Conservation (phyloP, 1,140 invertebrate species). For the Drosophila cardini region DNA sequence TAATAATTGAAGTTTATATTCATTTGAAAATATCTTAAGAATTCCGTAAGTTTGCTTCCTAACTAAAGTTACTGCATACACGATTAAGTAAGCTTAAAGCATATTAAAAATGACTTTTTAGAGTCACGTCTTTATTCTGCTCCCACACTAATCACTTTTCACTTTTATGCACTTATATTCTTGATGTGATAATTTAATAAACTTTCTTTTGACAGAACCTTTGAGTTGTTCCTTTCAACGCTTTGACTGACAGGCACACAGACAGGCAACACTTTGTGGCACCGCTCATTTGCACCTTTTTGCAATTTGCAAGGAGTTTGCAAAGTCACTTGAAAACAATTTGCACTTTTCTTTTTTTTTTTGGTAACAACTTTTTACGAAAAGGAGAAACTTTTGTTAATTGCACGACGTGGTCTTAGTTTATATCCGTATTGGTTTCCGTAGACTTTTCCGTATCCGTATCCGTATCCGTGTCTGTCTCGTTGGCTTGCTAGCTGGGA, state of each 20-base stretch:
- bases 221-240: constrained; percentile 16
- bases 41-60: too few species aligned
- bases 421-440: background rate
- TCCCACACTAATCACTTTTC: background rate
- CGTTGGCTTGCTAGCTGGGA: constrained; percentile 30
- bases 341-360: constrained; percentile 45
- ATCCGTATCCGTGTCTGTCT: constrained; percentile 25
- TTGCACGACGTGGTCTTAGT: constrained; percentile 10
- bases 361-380: constrained; percentile 7
- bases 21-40: too few species aligned
- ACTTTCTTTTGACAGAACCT: background rate
- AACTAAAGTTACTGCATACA: too few species aligned
- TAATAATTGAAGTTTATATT: too few species aligned
- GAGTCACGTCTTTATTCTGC: too few species aligned
- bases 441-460: constrained; percentile 18
- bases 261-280: constrained; percentile 35
- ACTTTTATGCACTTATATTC: background rate
- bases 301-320: background rate
- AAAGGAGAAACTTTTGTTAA: constrained; percentile 29
- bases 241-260: background rate
- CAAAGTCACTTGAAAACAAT: constrained; percentile 55
- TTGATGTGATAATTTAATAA: constrained; percentile 1
- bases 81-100: too few species aligned
- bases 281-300: constrained; percentile 61
- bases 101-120: too few species aligned